Percentiles rank a stretch among this genome's conserved stretches.
These are phyloP conservation scores for Coturnix japonica DNA, from an alignment of 2,113 vertebrate species.

Conservation along the genomic window DNA sequence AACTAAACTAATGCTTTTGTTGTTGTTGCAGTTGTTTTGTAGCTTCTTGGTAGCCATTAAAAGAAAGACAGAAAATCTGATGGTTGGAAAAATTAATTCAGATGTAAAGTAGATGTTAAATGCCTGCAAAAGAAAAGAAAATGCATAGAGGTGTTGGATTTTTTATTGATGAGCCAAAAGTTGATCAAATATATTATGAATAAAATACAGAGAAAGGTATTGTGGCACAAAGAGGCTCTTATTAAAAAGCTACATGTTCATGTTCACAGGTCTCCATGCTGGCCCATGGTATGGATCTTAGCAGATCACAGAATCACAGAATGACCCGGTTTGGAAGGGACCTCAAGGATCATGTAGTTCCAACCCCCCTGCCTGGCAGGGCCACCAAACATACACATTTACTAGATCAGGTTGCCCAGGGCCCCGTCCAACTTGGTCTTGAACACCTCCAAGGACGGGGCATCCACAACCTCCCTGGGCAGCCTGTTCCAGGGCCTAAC, in stretches of 20 bases:
- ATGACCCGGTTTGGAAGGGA: too few relatives aligned
- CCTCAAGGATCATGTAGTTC: too few relatives aligned
- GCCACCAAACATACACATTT: too few relatives aligned
- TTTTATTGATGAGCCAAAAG: background rate
- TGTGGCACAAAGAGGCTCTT: background rate
- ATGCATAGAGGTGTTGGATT: background rate
- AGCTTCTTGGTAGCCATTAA: constrained; percentile 21
- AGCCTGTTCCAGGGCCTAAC: too few relatives aligned
- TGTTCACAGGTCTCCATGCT: background rate
- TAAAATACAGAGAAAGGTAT: background rate
- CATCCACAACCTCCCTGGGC: too few relatives aligned
- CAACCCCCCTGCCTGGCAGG: too few relatives aligned
- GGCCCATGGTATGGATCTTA: background rate
- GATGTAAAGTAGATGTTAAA: constrained; percentile 44
- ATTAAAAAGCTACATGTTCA: background rate
- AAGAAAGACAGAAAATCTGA: background rate
- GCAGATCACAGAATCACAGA: too few relatives aligned
- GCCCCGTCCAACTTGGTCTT: too few relatives aligned
- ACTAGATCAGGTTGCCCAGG: too few relatives aligned
- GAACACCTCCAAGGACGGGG: too few relatives aligned
- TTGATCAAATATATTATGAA: background rate
- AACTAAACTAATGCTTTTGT: background rate
- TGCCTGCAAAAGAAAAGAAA: background rate
- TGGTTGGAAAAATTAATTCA: constrained; percentile 21
- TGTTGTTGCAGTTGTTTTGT: background rate